Evolutionary conservation across 2,113 vertebrate species (phyloP).

Genomic region (Daphoenositta chrysoptera): DNA sequence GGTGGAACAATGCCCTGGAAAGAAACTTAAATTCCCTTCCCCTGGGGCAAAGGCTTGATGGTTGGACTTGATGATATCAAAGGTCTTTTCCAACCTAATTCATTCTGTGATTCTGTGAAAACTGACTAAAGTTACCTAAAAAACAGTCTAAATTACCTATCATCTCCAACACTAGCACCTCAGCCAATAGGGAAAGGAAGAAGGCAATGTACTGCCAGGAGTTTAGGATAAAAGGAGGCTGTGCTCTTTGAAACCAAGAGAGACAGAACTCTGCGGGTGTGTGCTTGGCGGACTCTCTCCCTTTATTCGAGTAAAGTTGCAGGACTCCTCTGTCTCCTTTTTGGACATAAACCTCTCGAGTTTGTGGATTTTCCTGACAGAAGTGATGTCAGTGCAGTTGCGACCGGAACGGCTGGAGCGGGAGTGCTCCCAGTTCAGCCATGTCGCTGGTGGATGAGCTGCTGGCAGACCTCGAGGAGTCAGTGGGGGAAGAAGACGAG

Average conservation of each 20-base stretch:
- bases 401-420: fast-evolving
- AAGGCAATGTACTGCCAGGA: fast-evolving
- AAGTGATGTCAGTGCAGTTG: not conserved
- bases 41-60: not conserved
- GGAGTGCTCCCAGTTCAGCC: not conserved
- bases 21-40: not conserved
- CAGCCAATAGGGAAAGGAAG: not conserved
- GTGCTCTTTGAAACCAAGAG: not conserved
- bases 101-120: not conserved
- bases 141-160: not conserved
- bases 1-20: not conserved
- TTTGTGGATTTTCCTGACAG: not conserved
- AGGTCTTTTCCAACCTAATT: not conserved
- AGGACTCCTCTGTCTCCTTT: not conserved
- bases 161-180: not conserved
- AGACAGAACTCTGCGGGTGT: fast-evolving
- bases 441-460: fast-evolving
- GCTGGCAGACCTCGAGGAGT: not conserved
- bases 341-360: not conserved
- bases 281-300: not conserved
- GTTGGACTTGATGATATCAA: not conserved
- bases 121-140: not conserved
- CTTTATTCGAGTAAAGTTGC: not conserved
- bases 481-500: not conserved
- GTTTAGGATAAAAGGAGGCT: not conserved